Base-by-base conservation (phyloP, 2,888 invertebrate genomes). In the Callimorpha dominula region DNA sequence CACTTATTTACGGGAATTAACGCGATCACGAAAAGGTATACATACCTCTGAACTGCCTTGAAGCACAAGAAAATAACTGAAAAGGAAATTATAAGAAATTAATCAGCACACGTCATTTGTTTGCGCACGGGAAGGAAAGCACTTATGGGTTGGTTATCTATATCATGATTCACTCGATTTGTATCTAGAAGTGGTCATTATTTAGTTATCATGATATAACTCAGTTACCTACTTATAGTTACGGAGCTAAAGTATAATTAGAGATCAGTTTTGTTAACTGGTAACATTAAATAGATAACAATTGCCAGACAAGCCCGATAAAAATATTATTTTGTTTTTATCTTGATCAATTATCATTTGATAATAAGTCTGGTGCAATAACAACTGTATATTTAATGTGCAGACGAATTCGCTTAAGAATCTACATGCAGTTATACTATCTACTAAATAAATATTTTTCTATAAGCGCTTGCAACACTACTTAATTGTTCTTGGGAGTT, bases 381-480 rank as follows among this genome's bases (percentile, higher is more conserved):
- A 9, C n/a, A 67, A 67, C 52, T 54, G n/a, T n/a, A 9, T n/a
- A 4, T 14, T 46, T 65, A 8, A n/a, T 43, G 20, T 43, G 43
- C 7, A 52, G 20, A 40, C 20, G 15, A 57, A 57, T 20, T 54
- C 14, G 14, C 43, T 17, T 8, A 15, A 20, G 40, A n/a, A 1
- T 57, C n/a, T 15, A 43, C 7, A 52, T 52, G 9, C 0, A 42
- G 4, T 54, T 15, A 46, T 46, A 31, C 31, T 68, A 60, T 60
- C 20, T 43, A 46, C 20, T 17, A 57, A 31, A 15, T 31, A 1
- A 49, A 49, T 77, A 70, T 65, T 31, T 49, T 5, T 14, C 46
- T 68, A 42, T 67, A 9, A 52, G 60, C 49, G 43, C 72, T 74
- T n/a, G 73, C 77, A 75, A 81, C 79, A 81, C 68, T 52, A 12